Conservation (phyloP, 2,113 vertebrate genomes). For the Argyrosomus japonicus region DNA sequence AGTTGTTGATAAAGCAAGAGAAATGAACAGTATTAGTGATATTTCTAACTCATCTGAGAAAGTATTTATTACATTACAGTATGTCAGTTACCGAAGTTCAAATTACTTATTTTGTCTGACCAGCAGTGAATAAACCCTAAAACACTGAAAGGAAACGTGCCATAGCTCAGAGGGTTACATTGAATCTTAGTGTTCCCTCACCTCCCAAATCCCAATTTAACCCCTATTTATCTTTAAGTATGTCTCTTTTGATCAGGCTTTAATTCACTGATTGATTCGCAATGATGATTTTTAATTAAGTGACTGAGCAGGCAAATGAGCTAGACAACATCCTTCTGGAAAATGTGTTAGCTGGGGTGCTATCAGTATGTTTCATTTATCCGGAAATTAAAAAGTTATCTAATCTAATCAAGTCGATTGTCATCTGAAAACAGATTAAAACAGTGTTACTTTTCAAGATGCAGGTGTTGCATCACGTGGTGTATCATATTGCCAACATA, state of each 20-base stretch:
- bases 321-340: no score
- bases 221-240: not conserved
- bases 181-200: no score
- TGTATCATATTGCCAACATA: not conserved
- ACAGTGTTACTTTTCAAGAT: not conserved
- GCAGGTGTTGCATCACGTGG: not conserved
- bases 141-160: no score
- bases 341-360: not conserved
- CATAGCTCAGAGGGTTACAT: no score
- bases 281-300: not conserved
- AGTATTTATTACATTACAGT: no score
- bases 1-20: no score
- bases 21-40: no score
- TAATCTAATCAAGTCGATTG: not conserved
- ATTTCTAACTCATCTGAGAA: no score
- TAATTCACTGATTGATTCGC: not conserved
- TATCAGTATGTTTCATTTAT: not conserved
- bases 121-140: no score
- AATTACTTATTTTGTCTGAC: no score
- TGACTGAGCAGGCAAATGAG: not conserved
- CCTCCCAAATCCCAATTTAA: no score
- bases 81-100: no score
- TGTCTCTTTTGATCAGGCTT: not conserved
- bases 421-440: not conserved
- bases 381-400: not conserved